These are phyloP conservation scores for Conus canariensis DNA, from an alignment of 2,888 invertebrate species.

Conservation along the genomic window DNA sequence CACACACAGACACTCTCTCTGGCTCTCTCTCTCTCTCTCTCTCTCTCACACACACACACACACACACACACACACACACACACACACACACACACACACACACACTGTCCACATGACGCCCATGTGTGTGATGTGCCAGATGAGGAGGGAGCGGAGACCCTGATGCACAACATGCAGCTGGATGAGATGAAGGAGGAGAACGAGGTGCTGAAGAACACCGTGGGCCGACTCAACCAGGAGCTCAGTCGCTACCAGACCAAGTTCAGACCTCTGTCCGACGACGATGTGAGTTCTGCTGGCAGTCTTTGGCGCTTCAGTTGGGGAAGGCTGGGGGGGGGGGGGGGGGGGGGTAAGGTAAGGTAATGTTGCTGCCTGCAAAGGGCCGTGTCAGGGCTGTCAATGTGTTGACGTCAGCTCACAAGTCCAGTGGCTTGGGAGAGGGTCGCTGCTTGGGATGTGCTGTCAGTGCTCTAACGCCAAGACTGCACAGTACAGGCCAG, in stretches of 20 bases:
- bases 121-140: constrained; percentile 50
- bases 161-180: constrained; percentile 66
- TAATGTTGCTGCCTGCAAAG: background rate
- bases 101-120: background rate
- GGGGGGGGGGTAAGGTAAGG: constrained; percentile 12
- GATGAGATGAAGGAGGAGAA: constrained; percentile 73
- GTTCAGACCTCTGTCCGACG: constrained; percentile 63
- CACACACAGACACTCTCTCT: background rate
- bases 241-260: constrained; percentile 76
- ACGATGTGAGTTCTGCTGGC: constrained; percentile 48
- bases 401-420: no score
- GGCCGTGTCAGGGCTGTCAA: no score
- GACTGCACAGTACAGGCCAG: no score
- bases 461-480: no score
- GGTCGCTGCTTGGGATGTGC: no score
- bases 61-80: background rate
- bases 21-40: background rate
- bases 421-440: no score
- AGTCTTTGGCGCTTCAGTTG: constrained; percentile 1
- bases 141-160: constrained; percentile 60
- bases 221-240: constrained; percentile 74
- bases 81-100: background rate
- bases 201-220: constrained; percentile 69
- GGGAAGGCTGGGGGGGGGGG: no score
- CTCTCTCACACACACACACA: background rate